Evolutionary conservation across 2,113 vertebrate genomes (phyloP), one percentile per base, ranked within the genome.

Genomic region (rat (Rattus norvegicus)): DNA sequence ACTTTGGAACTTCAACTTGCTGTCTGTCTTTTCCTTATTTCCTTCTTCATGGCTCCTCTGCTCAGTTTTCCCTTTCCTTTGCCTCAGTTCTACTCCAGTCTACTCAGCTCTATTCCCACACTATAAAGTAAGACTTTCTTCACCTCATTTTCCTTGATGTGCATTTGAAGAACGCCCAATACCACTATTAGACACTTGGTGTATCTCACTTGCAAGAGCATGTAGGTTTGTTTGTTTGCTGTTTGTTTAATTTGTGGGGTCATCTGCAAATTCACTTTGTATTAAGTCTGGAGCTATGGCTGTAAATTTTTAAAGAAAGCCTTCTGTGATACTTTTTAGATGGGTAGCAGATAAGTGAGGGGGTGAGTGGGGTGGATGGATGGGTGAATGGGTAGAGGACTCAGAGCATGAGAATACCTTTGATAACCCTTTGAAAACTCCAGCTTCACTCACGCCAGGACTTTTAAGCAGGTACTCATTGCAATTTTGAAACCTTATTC

Each of bases 291-390:
- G 13, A 91, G 33, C 49, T 36, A 30, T 81, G 16, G 16, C 30
- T 70, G 24, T 61, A 39, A 92, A 87, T 72, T 59, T n/a, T 87
- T 87, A 59, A 28, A 91, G 73, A 95, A 91, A 92, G 4, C 33
- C 19, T 83, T 43, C 7, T 14, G 59, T 24, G 22, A 39, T 24
- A 73, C 76, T 94, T 94, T 83, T 7, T 90, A 52, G 39, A 73
- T n/a, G 19, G 43, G 76, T 43, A 36, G 93, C 22, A 9, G n/a
- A 30, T 49, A 67, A 63, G 30, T 52, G 10, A 43, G 9, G 67
- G 7, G n/a, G 16, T 47, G 39, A 28, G 9, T 69, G 67, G 13
- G 43, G 13, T 52, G 26, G 28, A 52, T 52, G 14, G 24, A 4
- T 77, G 47, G 75, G 5, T 77, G 39, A 43, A 49, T 47, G 43